Evolutionary conservation across 35 echinoderm and acorn worm species (phyloP), one percentile per base, ranked within the genome.

Genomic region (Hemicentrotus pulcherrimus): DNA sequence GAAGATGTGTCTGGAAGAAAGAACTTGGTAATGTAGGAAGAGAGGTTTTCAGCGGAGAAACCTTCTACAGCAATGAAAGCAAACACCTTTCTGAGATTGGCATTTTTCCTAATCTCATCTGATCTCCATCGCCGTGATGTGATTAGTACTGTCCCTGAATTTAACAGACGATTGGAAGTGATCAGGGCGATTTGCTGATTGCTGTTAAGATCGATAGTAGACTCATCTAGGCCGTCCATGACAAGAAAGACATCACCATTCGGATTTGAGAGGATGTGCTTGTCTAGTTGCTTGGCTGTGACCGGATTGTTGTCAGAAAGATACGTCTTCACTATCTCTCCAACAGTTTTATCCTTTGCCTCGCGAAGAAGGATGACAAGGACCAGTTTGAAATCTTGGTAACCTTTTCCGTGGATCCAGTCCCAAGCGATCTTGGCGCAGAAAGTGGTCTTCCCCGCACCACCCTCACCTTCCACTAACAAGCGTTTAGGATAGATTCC

Each of bases 351-450:
- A 6, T 86, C 32, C 86, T 86, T 86, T 30, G 32, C 86, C 86
- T 86, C 22, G 9, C 86, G 12, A 22, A 86, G 86, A 9, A 33
- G 86, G 32, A 86, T n/a, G 5, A 86, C 86, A 33, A 86, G 28
- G 6, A 86, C 86, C 9, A 86, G 28, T 30, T 86, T 33, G 32
- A 86, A 33, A 86, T 86, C 13, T 33, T 86, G 12, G 93, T 59
- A 65, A 30, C 13, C 14, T 13, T 30, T 55, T 48, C 93, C 52
- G 5, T 48, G 47, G 31, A 33, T 94, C 93, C 93, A 94, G 32
- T 94, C 93, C 47, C 60, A 94, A 16, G 93, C 93, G 5, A 94
- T 32, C 48, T 94, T 94, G 11, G 45, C 24, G 48, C 93, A 94
- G 0, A 94, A 11, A 14, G 93, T 94, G 15, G 93, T 94, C 70